Base-by-base conservation (phyloP, 2,888 invertebrate species). In the Leptinotarsa rubiginosa region DNA sequence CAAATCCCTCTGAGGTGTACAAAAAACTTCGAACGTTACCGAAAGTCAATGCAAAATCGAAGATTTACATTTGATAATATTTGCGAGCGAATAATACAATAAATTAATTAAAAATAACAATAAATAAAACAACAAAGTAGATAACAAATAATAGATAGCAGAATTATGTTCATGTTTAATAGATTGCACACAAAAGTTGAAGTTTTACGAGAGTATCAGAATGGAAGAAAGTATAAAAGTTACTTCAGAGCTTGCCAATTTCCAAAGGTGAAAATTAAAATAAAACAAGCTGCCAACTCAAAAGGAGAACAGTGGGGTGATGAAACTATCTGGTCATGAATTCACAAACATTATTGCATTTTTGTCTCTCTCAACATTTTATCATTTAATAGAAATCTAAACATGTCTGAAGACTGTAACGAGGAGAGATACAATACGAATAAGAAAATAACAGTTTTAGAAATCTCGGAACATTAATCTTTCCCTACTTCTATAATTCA, bases 31-130 rank as follows among this genome's bases (percentile, higher is more conserved):
- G 22, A 20, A 15, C 12, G 13, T 56, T 4, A 20, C 13, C 0
- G 20, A 18, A 56, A 18, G 13, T 20, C 12, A 20, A 54, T 54
- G 54, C 12, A 18, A 20, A 54, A 54, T 7, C 12, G 3, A 56
- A 56, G 20, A 20, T 18, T 56, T 56, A 4, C 18, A 15, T 56
- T 22, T 56, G 56, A 22, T 56, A n/a, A 56, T 12, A 56, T 56
- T 56, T 22, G 4, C 22, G 3, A 56, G 16, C 7, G n/a, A 31
- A 62, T 31, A 31, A 41, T n/a, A 62, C 10, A 62, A 62, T 62
- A 62, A 62, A 62, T 56, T 31, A 62, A 62, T 62, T n/a, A 62
- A 62, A 56, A 62, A 10, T 62, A 62, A 62, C 62, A 62, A 62
- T 62, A 62, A 62, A 62, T 62, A 62, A 62, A 31, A 62, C 62